These are phyloP conservation scores for Apantesis nais DNA, from an alignment of 2,888 invertebrate species.

Conservation along the genomic window DNA sequence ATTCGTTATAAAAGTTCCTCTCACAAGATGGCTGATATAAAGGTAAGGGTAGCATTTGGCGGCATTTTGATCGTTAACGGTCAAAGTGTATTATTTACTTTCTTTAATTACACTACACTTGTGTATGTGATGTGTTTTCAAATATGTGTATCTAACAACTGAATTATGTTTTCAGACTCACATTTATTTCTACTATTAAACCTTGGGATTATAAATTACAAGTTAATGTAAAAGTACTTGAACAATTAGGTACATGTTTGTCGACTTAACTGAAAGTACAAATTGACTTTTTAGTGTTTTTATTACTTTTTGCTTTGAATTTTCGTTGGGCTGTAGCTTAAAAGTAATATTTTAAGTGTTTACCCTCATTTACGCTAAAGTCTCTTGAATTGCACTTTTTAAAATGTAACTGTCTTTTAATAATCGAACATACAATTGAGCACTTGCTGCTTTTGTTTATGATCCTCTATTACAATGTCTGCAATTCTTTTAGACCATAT, in stretches of 20 bases:
- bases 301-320: neutral
- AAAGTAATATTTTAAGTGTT: neutral
- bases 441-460: neutral
- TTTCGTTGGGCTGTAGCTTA: neutral
- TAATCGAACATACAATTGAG: neutral
- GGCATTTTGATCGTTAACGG: slow-evolving; percentile 82
- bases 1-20: slow-evolving; percentile 63
- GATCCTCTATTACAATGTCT: neutral
- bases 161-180: slow-evolving; percentile 15
- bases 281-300: neutral
- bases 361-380: neutral
- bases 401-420: slow-evolving; percentile 8
- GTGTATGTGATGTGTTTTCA: neutral
- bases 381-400: neutral
- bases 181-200: slow-evolving; percentile 10
- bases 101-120: neutral
- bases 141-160: neutral
- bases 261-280: neutral
- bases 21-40: slow-evolving; percentile 84
- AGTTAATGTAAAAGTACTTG: slow-evolving; percentile 11
- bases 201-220: slow-evolving; percentile 4
- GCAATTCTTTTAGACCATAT: neutral
- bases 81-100: slow-evolving; percentile 57
- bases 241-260: slow-evolving; percentile 14
- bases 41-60: slow-evolving; percentile 78